Conservation (phyloP, 2,888 invertebrate genomes). For the Sabellastarte sp. region DNA sequence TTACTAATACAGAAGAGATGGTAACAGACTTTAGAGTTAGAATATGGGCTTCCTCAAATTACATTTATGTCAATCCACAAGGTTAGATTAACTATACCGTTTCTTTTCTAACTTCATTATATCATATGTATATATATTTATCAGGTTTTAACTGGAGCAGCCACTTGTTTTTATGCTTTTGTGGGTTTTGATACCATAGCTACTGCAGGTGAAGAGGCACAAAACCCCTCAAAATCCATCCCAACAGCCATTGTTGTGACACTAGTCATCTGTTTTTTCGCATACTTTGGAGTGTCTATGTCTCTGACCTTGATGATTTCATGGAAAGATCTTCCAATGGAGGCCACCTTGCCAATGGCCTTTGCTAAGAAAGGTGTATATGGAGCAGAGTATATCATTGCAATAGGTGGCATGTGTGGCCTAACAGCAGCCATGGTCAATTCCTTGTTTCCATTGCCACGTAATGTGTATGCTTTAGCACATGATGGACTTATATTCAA, state of each 20-base stretch:
- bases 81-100: too few relatives aligned
- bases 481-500: constrained; percentile 41
- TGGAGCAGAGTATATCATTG: constrained; percentile 22
- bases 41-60: too few relatives aligned
- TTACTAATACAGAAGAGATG: too few relatives aligned
- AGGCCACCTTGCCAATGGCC: constrained; percentile 40
- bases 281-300: constrained; percentile 48
- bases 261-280: constrained; percentile 38
- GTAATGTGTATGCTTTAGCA: constrained; percentile 45
- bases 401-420: constrained; percentile 31
- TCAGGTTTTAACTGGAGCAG: constrained; percentile 26
- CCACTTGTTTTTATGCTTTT: constrained; percentile 30
- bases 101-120: too few relatives aligned
- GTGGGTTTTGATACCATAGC: constrained; percentile 30
- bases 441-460: constrained; percentile 25
- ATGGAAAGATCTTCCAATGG: constrained; percentile 28
- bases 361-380: constrained; percentile 40
- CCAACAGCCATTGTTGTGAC: constrained; percentile 26
- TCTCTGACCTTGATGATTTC: constrained; percentile 44
- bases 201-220: constrained; percentile 29
- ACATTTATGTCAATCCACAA: too few relatives aligned
- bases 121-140: background rate
- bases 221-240: constrained; percentile 23
- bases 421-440: constrained; percentile 36
- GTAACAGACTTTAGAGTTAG: too few relatives aligned